Evolutionary conservation across 2,113 vertebrate genomes (phyloP), one percentile per base, ranked within the genome.

Genomic region (Lepus americanus): DNA sequence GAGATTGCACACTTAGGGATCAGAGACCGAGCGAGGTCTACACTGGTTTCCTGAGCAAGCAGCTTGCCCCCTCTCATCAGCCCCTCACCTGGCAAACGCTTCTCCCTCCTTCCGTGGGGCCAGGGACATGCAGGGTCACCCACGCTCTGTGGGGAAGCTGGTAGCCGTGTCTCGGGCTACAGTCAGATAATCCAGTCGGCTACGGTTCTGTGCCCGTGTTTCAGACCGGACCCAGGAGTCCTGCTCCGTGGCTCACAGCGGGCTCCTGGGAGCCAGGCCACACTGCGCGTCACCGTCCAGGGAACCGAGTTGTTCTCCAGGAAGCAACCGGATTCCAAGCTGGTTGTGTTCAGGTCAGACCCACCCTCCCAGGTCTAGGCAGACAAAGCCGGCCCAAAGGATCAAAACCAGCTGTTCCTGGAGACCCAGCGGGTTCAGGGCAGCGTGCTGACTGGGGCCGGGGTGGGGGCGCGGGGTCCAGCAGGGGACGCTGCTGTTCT

Each of bases 361-460:
- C 25, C 74, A 94, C 33, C 12, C 77, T 72, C 36, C 67, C 69
- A 61, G 55, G 33, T 39, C 17, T 27, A 64, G 33, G 0, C 49
- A 39, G 72, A 78, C 87, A 89, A 73, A 77, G 33, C 55, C 70
- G 77, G n/a, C 73, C 83, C 81, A 36, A 73, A 86, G 76, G 53
- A 74, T 79, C 72, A 74, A 73, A 74, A 73, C 73, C 29, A 22
- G 12, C 83, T 79, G 33, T 33, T 16, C 39, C 25, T 29, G 20
- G 36, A 84, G 33, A 85, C 88, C 87, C 31, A 90, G 22, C 27
- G 49, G 51, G 64, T 64, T 84, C 81, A n/a, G 33, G 25, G 31
- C 72, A 27, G 63, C 51, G 23, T 49, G 4, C 17, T 31, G 85
- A 74, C 10, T 4, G 77, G 85, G 81, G 39, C 16, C 44, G 14